phyloP scores from a whole-genome alignment of 1,140 invertebrate species.

The Vollenhovia emeryi region DNA sequence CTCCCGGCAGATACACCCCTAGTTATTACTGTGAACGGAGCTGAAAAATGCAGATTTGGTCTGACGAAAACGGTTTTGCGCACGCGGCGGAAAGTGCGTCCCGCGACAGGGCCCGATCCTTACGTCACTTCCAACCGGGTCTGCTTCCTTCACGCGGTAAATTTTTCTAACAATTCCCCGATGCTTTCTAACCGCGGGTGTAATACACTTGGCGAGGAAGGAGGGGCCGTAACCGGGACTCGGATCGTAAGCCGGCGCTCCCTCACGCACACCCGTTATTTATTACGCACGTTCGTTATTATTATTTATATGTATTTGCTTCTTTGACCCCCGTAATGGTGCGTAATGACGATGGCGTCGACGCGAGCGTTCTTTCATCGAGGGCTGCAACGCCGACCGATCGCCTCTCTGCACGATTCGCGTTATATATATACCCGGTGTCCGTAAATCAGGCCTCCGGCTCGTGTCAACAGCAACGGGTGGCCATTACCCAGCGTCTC shows the following conservation, averaged over 20 bases:
- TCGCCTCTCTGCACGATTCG: slow-evolving; percentile 13
- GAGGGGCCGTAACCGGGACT: background rate
- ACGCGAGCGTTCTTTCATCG: slow-evolving; percentile 38
- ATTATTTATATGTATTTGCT: slow-evolving; percentile 73
- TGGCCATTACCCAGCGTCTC: slow-evolving; percentile 28
- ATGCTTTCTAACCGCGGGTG: background rate
- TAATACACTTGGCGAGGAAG: background rate
- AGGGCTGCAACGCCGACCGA: background rate
- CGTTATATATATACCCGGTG: slow-evolving; percentile 29
- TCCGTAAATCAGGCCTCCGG: slow-evolving; percentile 68
- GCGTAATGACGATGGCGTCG: slow-evolving; percentile 59
- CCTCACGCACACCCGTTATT: slow-evolving; percentile 54
- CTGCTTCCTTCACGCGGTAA: background rate
- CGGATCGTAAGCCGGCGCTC: background rate
- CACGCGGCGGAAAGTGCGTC: background rate
- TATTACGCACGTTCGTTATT: slow-evolving; percentile 69
- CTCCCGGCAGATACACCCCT: too few species aligned
- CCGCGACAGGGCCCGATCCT: too few species aligned
- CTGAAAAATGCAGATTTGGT: background rate
- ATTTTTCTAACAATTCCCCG: background rate
- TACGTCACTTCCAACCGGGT: background rate
- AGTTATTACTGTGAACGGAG: too few species aligned
- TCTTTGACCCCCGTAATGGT: slow-evolving; percentile 52
- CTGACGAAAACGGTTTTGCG: background rate
- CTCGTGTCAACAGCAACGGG: slow-evolving; percentile 39